Percentiles rank a stretch among this genome's conserved stretches.
Conservation (phyloP, 2,888 invertebrate genomes). For the Troilus luridus region DNA sequence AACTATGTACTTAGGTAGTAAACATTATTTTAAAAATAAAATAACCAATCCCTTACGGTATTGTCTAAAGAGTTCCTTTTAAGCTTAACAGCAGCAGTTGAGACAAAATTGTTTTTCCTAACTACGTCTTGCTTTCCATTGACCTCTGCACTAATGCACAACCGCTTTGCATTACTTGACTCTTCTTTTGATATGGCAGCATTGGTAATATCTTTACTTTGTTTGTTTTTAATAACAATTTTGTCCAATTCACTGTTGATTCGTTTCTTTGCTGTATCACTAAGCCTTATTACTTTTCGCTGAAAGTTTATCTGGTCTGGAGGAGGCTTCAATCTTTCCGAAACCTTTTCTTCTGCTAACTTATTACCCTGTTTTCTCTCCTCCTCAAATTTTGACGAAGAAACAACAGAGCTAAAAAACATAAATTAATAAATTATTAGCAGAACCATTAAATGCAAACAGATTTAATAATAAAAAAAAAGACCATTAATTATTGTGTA, state of each 20-base stretch:
- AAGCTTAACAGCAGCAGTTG: not conserved
- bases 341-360: constrained; percentile 2
- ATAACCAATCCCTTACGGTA: not conserved
- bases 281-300: constrained; percentile 51
- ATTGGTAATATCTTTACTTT: constrained; percentile 8
- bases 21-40: not conserved
- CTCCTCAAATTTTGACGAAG: not conserved
- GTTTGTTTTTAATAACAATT: constrained; percentile 52
- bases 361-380: not conserved
- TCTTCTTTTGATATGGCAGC: constrained; percentile 18
- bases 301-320: constrained; percentile 53
- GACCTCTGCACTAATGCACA: not conserved
- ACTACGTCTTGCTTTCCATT: constrained; percentile 1
- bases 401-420: not conserved
- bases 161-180: not conserved
- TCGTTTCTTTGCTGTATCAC: constrained; percentile 37
- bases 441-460: not conserved
- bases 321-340: constrained; percentile 53
- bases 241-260: constrained; percentile 37
- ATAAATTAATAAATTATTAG: not conserved
- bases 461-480: not conserved
- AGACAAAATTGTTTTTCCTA: not conserved
- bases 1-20: not conserved
- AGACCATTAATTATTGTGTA: no score
- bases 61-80: constrained; percentile 20